These are phyloP conservation scores for Cremastinae sp. DNA, from an alignment of 2,888 invertebrate species.

Conservation along the genomic window DNA sequence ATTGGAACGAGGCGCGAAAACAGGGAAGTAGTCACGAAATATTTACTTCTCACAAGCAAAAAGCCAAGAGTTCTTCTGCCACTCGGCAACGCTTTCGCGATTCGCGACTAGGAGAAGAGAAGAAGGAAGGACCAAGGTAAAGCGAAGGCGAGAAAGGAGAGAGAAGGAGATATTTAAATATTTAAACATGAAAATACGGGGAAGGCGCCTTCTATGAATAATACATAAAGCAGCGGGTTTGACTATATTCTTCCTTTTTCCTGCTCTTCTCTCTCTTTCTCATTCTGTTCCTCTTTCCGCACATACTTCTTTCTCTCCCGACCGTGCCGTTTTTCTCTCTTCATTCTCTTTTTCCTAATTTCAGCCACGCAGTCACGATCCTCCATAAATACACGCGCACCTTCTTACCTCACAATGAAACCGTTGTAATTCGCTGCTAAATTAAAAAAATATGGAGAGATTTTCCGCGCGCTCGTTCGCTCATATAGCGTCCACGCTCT, in stretches of 20 bases:
- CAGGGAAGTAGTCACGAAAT: constrained; percentile 70
- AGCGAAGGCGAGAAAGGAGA: constrained; percentile 39
- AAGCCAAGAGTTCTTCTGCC: constrained; percentile 52
- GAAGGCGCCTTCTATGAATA: constrained; percentile 76
- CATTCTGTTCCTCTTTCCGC: background rate
- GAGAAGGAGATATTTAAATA: constrained; percentile 77
- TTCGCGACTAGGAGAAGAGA: constrained; percentile 12
- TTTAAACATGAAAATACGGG: constrained; percentile 79
- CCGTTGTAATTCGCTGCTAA: constrained; percentile 39
- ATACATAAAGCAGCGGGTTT: constrained; percentile 73
- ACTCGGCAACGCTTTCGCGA: constrained; percentile 18
- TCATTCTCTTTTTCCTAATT: constrained; percentile 34
- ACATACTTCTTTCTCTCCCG: constrained; percentile 23
- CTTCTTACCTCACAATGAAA: constrained; percentile 41
- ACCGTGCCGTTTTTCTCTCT: constrained; percentile 13
- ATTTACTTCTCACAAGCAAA: constrained; percentile 70
- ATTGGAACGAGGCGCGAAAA: constrained; percentile 40
- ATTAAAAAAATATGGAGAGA: constrained; percentile 4
- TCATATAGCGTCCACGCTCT: constrained; percentile 39
- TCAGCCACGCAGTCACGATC: constrained; percentile 33
- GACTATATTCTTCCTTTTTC: constrained; percentile 48
- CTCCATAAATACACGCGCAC: constrained; percentile 20
- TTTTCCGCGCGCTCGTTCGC: constrained; percentile 27
- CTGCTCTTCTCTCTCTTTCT: constrained; percentile 13
- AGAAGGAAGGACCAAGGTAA: constrained; percentile 1